Evolutionary conservation across 2,888 invertebrate genomes (phyloP).

Genomic region (Dolichopus griseipennis): DNA sequence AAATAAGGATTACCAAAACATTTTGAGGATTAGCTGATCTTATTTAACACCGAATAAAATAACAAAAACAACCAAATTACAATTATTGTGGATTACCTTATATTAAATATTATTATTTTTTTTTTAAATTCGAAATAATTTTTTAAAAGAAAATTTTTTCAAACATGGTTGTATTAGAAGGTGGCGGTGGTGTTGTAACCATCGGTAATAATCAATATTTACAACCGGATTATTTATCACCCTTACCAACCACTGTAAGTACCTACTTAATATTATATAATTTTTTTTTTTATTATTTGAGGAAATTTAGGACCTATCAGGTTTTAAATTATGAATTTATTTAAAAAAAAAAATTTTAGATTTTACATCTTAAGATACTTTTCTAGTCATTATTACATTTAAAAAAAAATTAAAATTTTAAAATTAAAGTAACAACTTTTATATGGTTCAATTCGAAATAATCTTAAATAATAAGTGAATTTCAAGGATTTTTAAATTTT

Average conservation of each 20-base stretch:
- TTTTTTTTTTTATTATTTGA: too few relatives aligned
- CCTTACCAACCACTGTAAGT: slow-evolving; percentile 90
- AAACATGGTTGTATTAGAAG: slow-evolving; percentile 81
- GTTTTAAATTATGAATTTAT: too few relatives aligned
- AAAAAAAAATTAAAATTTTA: too few relatives aligned
- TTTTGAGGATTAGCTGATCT: neutral
- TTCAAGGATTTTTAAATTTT: too few relatives aligned
- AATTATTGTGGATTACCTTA: neutral
- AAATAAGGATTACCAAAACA: neutral
- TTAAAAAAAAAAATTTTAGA: too few relatives aligned
- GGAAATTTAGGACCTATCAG: too few relatives aligned
- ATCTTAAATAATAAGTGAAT: too few relatives aligned
- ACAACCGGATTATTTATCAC: slow-evolving; percentile 92
- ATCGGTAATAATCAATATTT: slow-evolving; percentile 88
- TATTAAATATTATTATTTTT: neutral
- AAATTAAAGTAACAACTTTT: too few relatives aligned
- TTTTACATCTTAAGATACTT: too few relatives aligned
- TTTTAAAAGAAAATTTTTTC: slow-evolving; percentile 12
- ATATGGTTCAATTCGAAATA: too few relatives aligned
- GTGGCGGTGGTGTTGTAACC: slow-evolving; percentile 81
- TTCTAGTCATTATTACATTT: too few relatives aligned
- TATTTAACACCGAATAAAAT: neutral
- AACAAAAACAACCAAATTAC: neutral
- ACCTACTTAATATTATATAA: slow-evolving; percentile 19
- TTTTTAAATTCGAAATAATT: neutral